Conservation (phyloP, 2,797 vertebrate species). For the Sciurus carolinensis region DNA sequence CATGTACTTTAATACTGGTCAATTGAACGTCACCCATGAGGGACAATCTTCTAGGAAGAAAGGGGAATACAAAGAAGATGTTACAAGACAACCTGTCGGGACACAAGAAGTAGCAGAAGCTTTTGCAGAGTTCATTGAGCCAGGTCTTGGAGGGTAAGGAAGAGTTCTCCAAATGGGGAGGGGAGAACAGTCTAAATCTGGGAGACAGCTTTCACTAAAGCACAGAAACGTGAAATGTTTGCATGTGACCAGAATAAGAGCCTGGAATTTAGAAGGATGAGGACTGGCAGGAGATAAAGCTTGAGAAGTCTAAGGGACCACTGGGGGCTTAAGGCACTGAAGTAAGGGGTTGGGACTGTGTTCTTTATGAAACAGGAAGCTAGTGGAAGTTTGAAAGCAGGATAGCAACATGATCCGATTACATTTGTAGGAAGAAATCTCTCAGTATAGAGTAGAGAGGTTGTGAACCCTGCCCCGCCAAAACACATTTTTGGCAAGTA, state of each 20-base stretch:
- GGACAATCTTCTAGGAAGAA: background rate
- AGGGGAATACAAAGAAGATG: background rate
- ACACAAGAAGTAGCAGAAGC: background rate
- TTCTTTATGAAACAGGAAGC: background rate
- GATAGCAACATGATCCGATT: background rate
- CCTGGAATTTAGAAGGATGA: background rate
- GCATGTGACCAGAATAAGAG: background rate
- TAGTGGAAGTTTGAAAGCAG: background rate
- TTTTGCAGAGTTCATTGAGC: background rate
- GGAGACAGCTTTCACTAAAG: background rate
- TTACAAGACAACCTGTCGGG: too few species aligned
- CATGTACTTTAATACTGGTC: background rate
- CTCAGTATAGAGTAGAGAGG: background rate
- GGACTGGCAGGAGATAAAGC: background rate
- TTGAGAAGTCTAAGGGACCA: background rate
- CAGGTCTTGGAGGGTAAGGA: background rate
- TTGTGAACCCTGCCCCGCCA: background rate
- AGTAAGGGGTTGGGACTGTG: background rate
- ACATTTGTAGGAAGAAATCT: conserved; percentile 9
- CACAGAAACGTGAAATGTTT: background rate
- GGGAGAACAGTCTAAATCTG: background rate
- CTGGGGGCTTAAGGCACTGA: too few species aligned
- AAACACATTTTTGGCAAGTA: background rate
- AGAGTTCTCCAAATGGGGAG: background rate
- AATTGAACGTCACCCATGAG: background rate